Evolutionary conservation across 2,113 vertebrate species (phyloP), one percentile per base, ranked within the genome.

Genomic region (Microtus montanus): DNA sequence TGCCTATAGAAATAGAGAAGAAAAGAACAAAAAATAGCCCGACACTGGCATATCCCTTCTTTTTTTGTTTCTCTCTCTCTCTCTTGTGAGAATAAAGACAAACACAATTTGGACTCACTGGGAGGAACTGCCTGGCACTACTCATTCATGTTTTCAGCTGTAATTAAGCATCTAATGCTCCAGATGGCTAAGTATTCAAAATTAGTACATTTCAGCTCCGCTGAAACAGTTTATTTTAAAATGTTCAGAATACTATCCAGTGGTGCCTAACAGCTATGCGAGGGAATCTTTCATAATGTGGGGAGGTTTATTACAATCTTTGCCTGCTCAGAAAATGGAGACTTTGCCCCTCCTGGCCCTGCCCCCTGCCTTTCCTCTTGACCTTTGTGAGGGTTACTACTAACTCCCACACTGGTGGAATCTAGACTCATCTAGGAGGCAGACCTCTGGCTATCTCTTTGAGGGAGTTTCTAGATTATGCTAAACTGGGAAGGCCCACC

Each of bases 101-200:
- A 97, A 97, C 83, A 95, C 84, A 93, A 92, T 95, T 89, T 96
- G 94, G 95, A 97, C 94, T 94, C 58, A 93, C 33, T 95, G 85
- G 79, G 97, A 98, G 97, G 92, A 84, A 95, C 95, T 95, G 94
- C 96, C 95, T 97, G 94, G 84, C 88, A 96, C 95, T 97, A 90
- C 97, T 98, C 98, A 98, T 97, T 98, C 95, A 85, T 95, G 80
- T 98, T 98, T 98, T 98, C 95, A 98, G 89, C 88, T 98, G 97
- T 96, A 98, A 98, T 98, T 98, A 98, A 98, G 94, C 96, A 98
- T 94, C 96, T 98, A 98, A 98, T 97, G 95, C 94, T 98, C 97
- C 98, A 98, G 98, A 98, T 98, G 97, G 96, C 97, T 98, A 97
- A 97, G 96, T 97, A 96, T 98, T 98, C 97, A 98, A 98, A 98